A percentile compares a stretch with the other conserved stretches of the same genome.
Evolutionary conservation across 1,140 invertebrate species (phyloP).

Genomic region (Megathymus violae): DNA sequence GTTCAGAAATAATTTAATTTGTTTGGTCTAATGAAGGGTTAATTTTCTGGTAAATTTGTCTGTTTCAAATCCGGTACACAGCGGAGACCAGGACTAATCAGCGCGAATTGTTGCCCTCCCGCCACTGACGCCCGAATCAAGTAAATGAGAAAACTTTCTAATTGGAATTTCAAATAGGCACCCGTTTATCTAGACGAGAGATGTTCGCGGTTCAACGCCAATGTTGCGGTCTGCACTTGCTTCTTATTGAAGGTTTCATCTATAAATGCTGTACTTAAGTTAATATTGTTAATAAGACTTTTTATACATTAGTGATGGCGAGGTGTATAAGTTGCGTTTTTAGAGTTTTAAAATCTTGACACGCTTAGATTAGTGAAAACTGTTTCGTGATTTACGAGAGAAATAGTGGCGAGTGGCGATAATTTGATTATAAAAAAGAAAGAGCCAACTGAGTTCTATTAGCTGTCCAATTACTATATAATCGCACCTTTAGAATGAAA

Average conservation of each 20-base stretch:
- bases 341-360: no score
- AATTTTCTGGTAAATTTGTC: constrained; percentile 60
- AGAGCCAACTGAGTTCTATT: no score
- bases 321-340: no score
- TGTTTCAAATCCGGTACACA: constrained; percentile 74
- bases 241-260: constrained; percentile 16
- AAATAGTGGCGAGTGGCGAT: no score
- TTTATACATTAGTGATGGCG: no score
- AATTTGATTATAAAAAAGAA: no score
- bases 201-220: constrained; percentile 59
- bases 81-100: constrained; percentile 73
- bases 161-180: constrained; percentile 82
- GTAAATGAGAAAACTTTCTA: constrained; percentile 83
- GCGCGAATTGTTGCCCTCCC: constrained; percentile 75
- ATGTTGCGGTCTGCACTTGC: constrained; percentile 27
- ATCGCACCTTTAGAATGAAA: no score
- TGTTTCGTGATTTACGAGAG: no score
- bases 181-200: constrained; percentile 72
- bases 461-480: no score
- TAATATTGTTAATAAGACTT: no score
- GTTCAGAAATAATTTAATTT: constrained; percentile 53
- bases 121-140: constrained; percentile 75
- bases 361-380: no score
- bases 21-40: constrained; percentile 57
- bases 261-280: constrained; percentile 9